Base-by-base conservation (phyloP, 2,113 vertebrate genomes). In the Mormyrus lacerda region DNA sequence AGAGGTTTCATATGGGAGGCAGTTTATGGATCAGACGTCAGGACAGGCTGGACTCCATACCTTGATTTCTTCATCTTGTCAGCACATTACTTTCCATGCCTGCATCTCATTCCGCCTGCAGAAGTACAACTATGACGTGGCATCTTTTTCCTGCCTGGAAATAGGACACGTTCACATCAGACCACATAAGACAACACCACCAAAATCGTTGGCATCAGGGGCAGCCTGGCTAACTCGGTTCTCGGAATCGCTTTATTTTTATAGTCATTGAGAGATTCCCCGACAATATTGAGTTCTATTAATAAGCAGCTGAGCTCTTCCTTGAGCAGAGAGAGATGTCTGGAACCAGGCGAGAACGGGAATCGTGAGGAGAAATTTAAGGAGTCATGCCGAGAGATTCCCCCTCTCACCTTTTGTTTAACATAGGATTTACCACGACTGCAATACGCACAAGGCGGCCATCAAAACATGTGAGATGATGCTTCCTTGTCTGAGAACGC, bases 221-320 rank as follows among this genome's bases (percentile, higher is more conserved):
- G 9, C 92, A 48, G 91, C 92, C 90, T 2, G 21, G 88, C 84
- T 31, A 91, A 90, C 90, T 89, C 92, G 91, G 91, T 95, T 95
- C 95, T 95, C 93, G 92, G 94, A 95, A 95, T 93, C 92, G 90
- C 92, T 93, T 93, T 93, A 89, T 93, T 95, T 95, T 95, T 93
- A 95, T 93, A 94, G 93, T 92, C 93, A 87, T 92, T 93, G 88
- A 93, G 94, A 94, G 93, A 95, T 95, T 95, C 93, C 93, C 94
- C 89, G 90, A 79, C 92, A 91, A 93, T 93, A 94, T 93, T 92
- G 86, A 92, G 92, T 94, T 94, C 94, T 95, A 94, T 95, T 95
- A 94, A 94, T 94, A 95, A 94, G 90, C 50, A 89, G 35, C 19
- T 50, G 90, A 88, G 91, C 90, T 88, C 86, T 27, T 51, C 83